Evolutionary conservation across 1,140 invertebrate genomes (phyloP).

Genomic region (Pentalonia nigronervosa): DNA sequence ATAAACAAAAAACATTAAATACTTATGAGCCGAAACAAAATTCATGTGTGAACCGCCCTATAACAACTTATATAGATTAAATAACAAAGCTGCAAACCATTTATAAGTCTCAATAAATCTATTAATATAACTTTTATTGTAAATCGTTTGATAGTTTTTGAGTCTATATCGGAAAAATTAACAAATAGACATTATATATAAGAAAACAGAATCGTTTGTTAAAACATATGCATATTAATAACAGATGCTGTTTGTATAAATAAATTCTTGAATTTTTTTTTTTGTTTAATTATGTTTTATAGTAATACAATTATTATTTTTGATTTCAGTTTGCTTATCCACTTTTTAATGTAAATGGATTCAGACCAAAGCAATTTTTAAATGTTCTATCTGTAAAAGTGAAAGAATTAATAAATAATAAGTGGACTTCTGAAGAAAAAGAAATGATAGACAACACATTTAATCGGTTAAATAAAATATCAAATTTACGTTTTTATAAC

Average conservation of each 20-base stretch:
- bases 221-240: background rate
- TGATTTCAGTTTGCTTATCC: constrained; percentile 24
- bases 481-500: background rate
- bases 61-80: too few relatives aligned
- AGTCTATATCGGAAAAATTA: too few relatives aligned
- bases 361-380: constrained; percentile 31
- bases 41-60: too few relatives aligned
- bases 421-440: constrained; percentile 22
- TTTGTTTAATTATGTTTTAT: background rate
- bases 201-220: background rate
- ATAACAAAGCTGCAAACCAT: too few relatives aligned
- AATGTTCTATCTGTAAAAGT: background rate
- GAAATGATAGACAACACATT: background rate
- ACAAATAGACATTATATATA: too few relatives aligned
- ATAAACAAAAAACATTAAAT: too few relatives aligned
- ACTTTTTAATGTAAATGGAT: background rate
- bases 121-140: too few relatives aligned
- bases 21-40: too few relatives aligned
- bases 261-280: too few relatives aligned
- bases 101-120: too few relatives aligned
- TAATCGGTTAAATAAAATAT: background rate
- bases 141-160: too few relatives aligned
- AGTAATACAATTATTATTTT: background rate
- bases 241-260: too few relatives aligned
- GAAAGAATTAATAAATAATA: background rate